phyloP scores from a whole-genome alignment of 1,140 invertebrate genomes.

The Ostrea denselamellosa region DNA sequence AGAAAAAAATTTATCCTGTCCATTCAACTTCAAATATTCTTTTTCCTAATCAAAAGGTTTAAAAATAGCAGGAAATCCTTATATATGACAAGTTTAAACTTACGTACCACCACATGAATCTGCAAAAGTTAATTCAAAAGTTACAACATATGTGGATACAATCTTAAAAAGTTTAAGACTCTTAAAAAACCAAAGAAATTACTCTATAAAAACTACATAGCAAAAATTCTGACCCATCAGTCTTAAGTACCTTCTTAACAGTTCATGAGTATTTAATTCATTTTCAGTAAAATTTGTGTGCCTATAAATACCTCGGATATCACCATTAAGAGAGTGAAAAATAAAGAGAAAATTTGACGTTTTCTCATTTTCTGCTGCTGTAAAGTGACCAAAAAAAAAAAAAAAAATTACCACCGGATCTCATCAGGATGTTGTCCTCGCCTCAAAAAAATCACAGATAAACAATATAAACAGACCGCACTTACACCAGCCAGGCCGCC shows the following conservation, averaged over 20 bases:
- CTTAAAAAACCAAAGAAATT: no score
- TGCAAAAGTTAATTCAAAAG: not conserved
- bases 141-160: not conserved
- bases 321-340: not conserved
- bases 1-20: no score
- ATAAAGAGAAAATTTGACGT: no score
- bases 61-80: no score
- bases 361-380: not conserved
- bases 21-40: no score
- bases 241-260: no score
- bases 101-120: not conserved
- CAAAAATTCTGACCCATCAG: no score
- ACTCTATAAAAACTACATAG: no score
- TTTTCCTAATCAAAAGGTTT: no score
- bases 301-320: not conserved
- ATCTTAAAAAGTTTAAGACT: not conserved
- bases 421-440: slow-evolving; percentile 1
- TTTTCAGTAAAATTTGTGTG: not conserved
- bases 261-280: no score
- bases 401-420: not conserved
- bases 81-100: not conserved
- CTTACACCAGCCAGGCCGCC: not conserved
- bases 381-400: not conserved
- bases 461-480: not conserved
- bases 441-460: slow-evolving; percentile 29